Conservation (phyloP, 2,113 vertebrate species). For the Zootoca vivipara region DNA sequence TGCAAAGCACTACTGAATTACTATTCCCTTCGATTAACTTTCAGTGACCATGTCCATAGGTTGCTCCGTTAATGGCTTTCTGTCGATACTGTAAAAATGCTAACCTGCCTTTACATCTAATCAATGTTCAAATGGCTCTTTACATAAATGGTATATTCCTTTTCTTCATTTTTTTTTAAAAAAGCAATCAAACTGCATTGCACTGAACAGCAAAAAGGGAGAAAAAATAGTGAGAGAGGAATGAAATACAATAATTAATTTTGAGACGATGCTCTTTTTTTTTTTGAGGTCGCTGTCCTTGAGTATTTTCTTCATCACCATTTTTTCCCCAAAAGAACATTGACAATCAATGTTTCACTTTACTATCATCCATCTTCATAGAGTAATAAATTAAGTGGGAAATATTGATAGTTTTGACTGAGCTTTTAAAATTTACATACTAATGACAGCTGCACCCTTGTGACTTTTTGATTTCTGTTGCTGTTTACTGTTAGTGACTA, state of each 20-base stretch:
- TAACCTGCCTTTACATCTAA: constrained; percentile 76
- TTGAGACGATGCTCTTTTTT: constrained; percentile 75
- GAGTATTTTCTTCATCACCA: constrained; percentile 80
- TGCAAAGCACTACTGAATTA: constrained; percentile 51
- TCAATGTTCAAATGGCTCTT: constrained; percentile 77
- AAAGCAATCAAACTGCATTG: constrained; percentile 69
- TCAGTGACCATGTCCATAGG: constrained; percentile 68
- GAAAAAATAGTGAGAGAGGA: background rate
- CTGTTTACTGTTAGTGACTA: constrained; percentile 64
- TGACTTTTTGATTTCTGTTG: constrained; percentile 74
- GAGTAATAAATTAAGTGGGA: constrained; percentile 98
- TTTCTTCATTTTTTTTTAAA: constrained; percentile 63
- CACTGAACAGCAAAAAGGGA: constrained; percentile 36
- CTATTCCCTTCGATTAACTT: constrained; percentile 75
- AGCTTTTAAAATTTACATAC: constrained; percentile 93
- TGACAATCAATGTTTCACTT: constrained; percentile 87
- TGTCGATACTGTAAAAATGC: constrained; percentile 82
- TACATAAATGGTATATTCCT: constrained; percentile 66
- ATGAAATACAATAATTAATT: constrained; percentile 75
- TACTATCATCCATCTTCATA: constrained; percentile 93
- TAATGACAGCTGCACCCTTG: constrained; percentile 87
- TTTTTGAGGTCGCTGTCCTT: constrained; percentile 81
- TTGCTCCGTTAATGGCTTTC: constrained; percentile 75
- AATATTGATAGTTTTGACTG: constrained; percentile 86
- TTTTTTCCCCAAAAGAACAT: constrained; percentile 84